A percentile compares a stretch with the other conserved stretches of the same genome.
These are phyloP conservation scores for Chironomus striatipennis DNA, from an alignment of 1,140 invertebrate genomes.

Conservation along the genomic window DNA sequence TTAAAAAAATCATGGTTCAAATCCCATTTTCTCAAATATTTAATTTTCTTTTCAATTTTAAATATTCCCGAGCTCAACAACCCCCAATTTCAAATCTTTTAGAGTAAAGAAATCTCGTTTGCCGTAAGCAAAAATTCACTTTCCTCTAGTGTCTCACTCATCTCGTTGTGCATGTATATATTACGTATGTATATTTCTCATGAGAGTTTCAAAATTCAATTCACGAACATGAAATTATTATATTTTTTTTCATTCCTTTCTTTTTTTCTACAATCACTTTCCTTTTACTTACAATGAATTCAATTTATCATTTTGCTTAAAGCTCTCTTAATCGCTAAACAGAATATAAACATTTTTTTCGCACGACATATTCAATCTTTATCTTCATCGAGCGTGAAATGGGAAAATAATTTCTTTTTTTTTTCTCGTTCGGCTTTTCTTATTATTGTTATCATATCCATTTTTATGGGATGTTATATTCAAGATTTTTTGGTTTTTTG, in stretches of 20 bases:
- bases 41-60: no score
- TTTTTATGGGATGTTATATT: no score
- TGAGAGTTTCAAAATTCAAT: background rate
- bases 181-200: no score
- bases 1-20: no score
- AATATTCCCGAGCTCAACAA: no score
- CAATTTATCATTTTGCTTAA: constrained; percentile 14
- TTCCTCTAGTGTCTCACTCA: background rate
- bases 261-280: no score
- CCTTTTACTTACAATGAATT: background rate
- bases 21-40: no score
- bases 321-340: constrained; percentile 6
- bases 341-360: constrained; percentile 10
- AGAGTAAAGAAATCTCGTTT: background rate
- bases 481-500: background rate
- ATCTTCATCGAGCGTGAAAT: constrained; percentile 7
- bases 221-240: constrained; percentile 3
- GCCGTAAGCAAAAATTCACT: background rate
- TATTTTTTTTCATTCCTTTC: background rate
- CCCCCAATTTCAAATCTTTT: no score
- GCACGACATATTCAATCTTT: constrained; percentile 12
- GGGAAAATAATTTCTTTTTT: constrained; percentile 2
- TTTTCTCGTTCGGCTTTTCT: background rate
- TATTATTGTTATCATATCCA: no score
- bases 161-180: background rate